A percentile compares a stretch with the other conserved stretches of the same genome.
These are phyloP conservation scores for Eubucco bourcierii DNA, from an alignment of 2,113 vertebrate species.

Conservation along the genomic window DNA sequence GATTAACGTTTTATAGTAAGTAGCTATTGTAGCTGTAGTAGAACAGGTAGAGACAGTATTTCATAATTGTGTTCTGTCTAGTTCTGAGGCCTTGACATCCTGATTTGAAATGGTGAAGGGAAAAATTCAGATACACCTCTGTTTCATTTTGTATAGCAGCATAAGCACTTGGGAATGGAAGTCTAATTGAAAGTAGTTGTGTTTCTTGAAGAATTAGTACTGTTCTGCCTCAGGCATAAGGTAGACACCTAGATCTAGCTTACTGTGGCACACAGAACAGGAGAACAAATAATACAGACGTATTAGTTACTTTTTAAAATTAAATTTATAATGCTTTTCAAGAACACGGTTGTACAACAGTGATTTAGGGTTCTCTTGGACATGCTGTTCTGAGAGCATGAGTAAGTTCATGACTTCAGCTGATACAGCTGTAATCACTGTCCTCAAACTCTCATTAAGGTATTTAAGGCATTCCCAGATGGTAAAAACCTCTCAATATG, in stretches of 20 bases:
- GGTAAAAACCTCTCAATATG: neutral
- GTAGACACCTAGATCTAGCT: neutral
- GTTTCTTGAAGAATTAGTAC: neutral
- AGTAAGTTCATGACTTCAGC: neutral
- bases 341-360: neutral
- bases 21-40: neutral
- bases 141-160: neutral
- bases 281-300: neutral
- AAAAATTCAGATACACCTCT: neutral
- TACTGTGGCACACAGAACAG: too few relatives aligned
- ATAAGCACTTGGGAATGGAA: neutral
- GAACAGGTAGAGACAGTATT: neutral
- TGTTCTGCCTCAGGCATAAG: too few relatives aligned
- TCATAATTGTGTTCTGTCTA: neutral
- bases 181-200: neutral
- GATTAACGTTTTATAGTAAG: neutral
- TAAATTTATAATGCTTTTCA: neutral
- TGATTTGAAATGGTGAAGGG: neutral
- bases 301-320: neutral
- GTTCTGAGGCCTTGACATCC: neutral
- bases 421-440: neutral
- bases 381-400: neutral
- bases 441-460: neutral
- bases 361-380: neutral
- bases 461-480: neutral